phyloP scores from a whole-genome alignment of 2,888 invertebrate species.

The Mechanitis mazaeus region DNA sequence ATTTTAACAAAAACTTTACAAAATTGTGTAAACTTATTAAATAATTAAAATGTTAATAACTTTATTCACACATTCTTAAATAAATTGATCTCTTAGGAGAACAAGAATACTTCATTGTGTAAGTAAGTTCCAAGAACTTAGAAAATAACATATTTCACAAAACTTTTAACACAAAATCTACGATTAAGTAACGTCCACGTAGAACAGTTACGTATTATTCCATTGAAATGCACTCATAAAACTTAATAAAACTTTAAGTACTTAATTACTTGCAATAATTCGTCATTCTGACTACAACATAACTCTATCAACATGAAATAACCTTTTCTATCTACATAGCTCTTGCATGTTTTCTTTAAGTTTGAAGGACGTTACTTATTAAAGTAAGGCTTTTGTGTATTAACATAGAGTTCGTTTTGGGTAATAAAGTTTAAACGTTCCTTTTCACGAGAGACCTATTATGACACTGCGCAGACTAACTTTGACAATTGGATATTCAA shows the following conservation, averaged over 20 bases:
- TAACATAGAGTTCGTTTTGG: constrained; percentile 45
- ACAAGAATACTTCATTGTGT: not conserved
- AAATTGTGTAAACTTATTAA: not conserved
- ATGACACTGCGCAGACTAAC: not conserved
- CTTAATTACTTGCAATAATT: constrained; percentile 15
- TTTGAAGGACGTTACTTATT: constrained; percentile 46
- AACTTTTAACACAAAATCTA: constrained; percentile 34
- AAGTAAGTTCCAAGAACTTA: not conserved
- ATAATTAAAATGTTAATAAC: not conserved
- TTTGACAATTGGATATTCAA: not conserved
- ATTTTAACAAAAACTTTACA: constrained; percentile 3
- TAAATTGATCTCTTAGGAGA: not conserved
- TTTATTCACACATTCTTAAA: not conserved
- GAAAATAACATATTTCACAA: constrained; percentile 16
- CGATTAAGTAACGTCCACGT: constrained; percentile 21
- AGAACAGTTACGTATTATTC: not conserved
- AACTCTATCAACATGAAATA: constrained; percentile 45
- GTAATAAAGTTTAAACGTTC: constrained; percentile 28
- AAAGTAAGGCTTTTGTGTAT: constrained; percentile 33
- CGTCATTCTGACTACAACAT: constrained; percentile 17
- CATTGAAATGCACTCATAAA: constrained; percentile 12
- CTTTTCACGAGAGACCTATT: constrained; percentile 26
- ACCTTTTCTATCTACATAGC: constrained; percentile 52
- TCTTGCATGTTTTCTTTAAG: constrained; percentile 45
- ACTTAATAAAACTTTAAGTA: constrained; percentile 23